Evolutionary conservation across 2,797 vertebrate genomes (phyloP).

Genomic region (Melopsittacus undulatus): DNA sequence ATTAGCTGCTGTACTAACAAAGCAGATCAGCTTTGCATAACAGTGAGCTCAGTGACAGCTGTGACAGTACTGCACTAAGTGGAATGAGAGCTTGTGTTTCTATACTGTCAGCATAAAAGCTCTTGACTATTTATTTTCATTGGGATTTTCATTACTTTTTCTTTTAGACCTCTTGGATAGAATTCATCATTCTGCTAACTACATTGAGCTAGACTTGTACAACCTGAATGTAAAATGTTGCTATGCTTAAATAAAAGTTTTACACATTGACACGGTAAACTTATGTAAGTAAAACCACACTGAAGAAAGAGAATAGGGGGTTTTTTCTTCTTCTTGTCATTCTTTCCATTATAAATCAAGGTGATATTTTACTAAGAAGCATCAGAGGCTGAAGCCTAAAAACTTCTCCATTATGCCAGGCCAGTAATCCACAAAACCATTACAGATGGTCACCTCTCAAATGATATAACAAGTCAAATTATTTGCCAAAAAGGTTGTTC

Average conservation of each 20-base stretch:
- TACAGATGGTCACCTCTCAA: not conserved
- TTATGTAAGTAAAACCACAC: not conserved
- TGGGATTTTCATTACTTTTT: not conserved
- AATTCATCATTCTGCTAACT: not conserved
- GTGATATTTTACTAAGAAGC: not conserved
- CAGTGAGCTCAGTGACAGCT: not conserved
- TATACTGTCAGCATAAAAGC: not conserved
- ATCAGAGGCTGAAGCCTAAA: not conserved
- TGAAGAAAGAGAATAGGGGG: not conserved
- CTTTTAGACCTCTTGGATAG: not conserved
- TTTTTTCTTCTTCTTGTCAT: not conserved
- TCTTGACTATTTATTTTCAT: not conserved
- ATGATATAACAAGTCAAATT: not conserved
- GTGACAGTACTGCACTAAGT: not conserved
- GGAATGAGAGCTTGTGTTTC: not conserved
- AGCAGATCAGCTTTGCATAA: conserved; percentile 19
- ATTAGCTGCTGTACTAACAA: conserved; percentile 1
- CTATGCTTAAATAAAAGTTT: not conserved
- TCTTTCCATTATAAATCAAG: not conserved
- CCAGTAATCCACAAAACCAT: not conserved
- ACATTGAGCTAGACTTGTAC: not conserved
- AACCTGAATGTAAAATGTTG: not conserved
- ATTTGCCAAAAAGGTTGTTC: not conserved
- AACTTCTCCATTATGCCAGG: not conserved
- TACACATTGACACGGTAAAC: not conserved